Evolutionary conservation across 2,888 invertebrate species (phyloP).

Genomic region (Chalcis sispes): DNA sequence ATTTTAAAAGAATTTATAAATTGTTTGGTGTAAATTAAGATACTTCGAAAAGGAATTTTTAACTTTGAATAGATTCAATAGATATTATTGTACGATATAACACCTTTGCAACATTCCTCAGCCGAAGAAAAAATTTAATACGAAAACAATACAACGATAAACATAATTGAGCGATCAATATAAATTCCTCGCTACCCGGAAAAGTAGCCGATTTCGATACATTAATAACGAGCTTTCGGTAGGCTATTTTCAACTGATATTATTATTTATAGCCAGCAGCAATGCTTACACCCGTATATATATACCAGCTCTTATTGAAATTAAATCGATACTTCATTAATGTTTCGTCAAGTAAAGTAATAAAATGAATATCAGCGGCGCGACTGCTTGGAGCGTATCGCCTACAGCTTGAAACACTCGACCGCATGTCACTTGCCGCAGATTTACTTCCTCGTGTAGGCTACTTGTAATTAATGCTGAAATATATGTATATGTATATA

Average conservation of each 20-base stretch:
- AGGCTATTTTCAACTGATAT: background rate
- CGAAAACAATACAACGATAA: background rate
- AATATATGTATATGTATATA: conserved; percentile 21
- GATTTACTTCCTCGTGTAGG: conserved; percentile 36
- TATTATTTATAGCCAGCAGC: conserved; percentile 3
- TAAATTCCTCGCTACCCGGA: background rate
- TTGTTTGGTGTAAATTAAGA: too few relatives aligned
- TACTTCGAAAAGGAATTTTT: too few relatives aligned
- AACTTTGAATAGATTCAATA: too few relatives aligned
- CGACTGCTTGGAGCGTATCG: conserved; percentile 15
- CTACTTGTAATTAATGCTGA: conserved; percentile 34
- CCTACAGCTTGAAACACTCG: conserved; percentile 18
- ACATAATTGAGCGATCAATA: background rate
- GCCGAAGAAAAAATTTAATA: too few relatives aligned
- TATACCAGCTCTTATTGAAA: conserved; percentile 22
- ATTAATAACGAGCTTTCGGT: background rate
- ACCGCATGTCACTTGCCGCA: conserved; percentile 7
- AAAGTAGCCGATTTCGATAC: background rate
- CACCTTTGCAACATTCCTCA: too few relatives aligned
- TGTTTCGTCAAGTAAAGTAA: conserved; percentile 20
- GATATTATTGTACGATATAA: too few relatives aligned
- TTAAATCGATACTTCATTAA: conserved; percentile 40
- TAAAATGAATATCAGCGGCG: conserved; percentile 17
- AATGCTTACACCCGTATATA: too few relatives aligned
- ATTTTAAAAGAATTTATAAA: too few relatives aligned